Percentiles rank a stretch among this genome's conserved stretches.
These are phyloP conservation scores for Phenganax subtilis DNA, from an alignment of 92 coral and sea anemone genomes.

Conservation along the genomic window DNA sequence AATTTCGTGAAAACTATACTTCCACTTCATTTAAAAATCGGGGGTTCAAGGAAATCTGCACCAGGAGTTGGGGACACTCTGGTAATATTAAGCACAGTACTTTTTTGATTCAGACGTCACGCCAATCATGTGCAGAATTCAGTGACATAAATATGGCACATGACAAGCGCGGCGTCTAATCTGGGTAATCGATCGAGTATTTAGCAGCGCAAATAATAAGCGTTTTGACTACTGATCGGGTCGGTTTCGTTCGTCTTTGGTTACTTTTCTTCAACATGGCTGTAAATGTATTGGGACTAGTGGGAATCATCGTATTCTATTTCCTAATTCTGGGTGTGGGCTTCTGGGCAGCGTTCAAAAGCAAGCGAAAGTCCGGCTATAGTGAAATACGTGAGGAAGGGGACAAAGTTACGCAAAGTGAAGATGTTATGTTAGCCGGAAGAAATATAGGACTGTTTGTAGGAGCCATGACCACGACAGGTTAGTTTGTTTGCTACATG, in stretches of 20 bases:
- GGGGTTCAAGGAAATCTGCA: too few species aligned
- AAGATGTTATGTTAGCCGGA: constrained; percentile 42
- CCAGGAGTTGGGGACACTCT: too few species aligned
- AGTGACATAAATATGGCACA: neutral
- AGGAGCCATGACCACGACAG: constrained; percentile 37
- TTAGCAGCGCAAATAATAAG: too few species aligned
- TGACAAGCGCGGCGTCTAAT: neutral
- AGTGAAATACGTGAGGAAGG: neutral
- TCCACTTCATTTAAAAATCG: too few species aligned
- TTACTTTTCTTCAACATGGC: constrained; percentile 40
- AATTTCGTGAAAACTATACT: too few species aligned
- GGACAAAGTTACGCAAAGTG: constrained; percentile 3
- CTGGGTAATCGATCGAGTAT: neutral
- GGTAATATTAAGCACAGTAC: too few species aligned
- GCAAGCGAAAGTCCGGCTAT: constrained; percentile 21
- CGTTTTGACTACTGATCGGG: neutral
- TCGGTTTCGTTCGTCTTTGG: neutral
- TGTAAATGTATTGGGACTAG: constrained; percentile 60
- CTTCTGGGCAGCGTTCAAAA: constrained; percentile 62
- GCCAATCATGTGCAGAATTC: too few species aligned
- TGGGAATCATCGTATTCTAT: constrained; percentile 63
- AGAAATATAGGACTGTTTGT: constrained; percentile 35
- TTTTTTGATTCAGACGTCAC: too few species aligned
- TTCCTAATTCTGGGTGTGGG: constrained; percentile 60
- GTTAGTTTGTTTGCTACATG: neutral